Evolutionary conservation across 1,140 invertebrate species (phyloP).

Genomic region (Drosophila kanapiae): DNA sequence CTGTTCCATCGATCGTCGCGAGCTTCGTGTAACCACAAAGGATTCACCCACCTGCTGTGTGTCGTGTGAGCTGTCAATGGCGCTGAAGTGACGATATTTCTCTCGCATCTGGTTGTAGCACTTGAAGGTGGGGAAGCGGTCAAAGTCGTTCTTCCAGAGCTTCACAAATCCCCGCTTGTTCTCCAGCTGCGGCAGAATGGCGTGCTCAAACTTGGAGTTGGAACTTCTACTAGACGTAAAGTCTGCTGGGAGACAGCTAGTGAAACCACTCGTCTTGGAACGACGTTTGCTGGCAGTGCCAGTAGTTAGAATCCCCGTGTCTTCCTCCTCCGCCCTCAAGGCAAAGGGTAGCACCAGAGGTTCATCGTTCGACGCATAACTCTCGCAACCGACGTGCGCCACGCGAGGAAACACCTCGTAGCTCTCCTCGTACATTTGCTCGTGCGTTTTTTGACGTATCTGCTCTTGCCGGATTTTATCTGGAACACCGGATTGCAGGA

Average conservation of each 20-base stretch:
- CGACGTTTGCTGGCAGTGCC: conserved; percentile 12
- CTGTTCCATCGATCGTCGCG: conserved; percentile 57
- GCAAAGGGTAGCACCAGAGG: conserved; percentile 18
- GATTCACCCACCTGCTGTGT: conserved; percentile 78
- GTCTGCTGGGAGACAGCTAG: conserved; percentile 38
- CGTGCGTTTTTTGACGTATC: conserved; percentile 83
- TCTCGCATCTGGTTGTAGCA: conserved; percentile 84
- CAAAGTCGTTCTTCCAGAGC: conserved; percentile 74
- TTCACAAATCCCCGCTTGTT: conserved; percentile 77
- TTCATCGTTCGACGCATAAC: neutral
- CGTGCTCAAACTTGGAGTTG: neutral
- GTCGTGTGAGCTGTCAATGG: conserved; percentile 67
- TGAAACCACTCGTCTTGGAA: conserved; percentile 39
- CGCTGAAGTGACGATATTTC: conserved; percentile 76
- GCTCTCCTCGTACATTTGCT: conserved; percentile 77
- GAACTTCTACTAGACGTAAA: conserved; percentile 17
- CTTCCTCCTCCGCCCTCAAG: conserved; percentile 14
- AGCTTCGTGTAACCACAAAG: conserved; percentile 77
- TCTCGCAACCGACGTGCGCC: conserved; percentile 85
- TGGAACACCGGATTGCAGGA: conserved; percentile 88
- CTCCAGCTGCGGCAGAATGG: conserved; percentile 54
- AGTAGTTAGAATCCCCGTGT: neutral
- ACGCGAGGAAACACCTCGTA: conserved; percentile 86
- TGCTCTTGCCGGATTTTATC: conserved; percentile 86
- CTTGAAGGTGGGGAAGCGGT: conserved; percentile 82